These are phyloP conservation scores for Cuniculus paca DNA, from an alignment of 2,797 vertebrate species.

Conservation along the genomic window DNA sequence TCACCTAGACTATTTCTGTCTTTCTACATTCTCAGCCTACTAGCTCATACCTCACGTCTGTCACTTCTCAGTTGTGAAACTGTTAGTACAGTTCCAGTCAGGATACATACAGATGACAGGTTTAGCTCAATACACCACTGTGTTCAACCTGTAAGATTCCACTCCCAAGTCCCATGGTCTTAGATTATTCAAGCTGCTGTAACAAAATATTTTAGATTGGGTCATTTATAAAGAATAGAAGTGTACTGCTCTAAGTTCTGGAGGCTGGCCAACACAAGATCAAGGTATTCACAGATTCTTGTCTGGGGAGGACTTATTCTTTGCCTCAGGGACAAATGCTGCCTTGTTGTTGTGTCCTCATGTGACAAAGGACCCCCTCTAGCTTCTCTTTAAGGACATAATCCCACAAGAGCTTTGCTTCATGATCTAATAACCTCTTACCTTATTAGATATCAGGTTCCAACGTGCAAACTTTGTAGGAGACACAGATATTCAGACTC, in stretches of 20 bases:
- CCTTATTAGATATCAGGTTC: background rate
- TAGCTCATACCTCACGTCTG: accelerated
- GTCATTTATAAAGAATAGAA: background rate
- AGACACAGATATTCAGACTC: background rate
- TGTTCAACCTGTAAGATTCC: background rate
- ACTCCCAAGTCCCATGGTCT: background rate
- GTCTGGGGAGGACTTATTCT: background rate
- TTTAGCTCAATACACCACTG: no score
- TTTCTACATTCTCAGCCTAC: background rate
- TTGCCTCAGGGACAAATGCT: background rate
- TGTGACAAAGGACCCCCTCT: no score
- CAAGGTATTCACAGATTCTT: background rate
- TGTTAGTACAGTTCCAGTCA: background rate
- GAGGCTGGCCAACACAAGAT: background rate
- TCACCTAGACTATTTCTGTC: background rate
- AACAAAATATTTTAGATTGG: background rate
- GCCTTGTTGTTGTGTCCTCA: background rate
- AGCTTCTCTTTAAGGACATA: background rate
- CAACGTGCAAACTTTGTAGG: background rate
- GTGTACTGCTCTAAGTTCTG: background rate
- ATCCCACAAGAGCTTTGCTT: background rate
- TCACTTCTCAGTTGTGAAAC: background rate
- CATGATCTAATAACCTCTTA: background rate
- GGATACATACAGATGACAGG: background rate
- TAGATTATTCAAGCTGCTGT: background rate